Evolutionary conservation across 2,888 invertebrate species (phyloP), one percentile per base, ranked within the genome.

Genomic region (Baccha elongata): DNA sequence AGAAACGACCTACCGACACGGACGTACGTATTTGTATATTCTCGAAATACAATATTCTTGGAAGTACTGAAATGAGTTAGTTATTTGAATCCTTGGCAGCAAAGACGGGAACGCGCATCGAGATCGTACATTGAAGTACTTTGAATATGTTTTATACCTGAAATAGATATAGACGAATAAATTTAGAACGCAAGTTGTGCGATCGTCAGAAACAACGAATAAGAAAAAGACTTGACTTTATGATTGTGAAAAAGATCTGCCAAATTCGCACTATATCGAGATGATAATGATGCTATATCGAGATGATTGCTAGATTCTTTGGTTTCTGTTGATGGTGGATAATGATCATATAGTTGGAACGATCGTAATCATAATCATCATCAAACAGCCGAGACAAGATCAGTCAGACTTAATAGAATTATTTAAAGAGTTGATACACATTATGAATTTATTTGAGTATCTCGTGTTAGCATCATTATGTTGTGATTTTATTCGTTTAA

Each of bases 21-120:
- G 29, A 32, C 32, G 17, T 11, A 23, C 23, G 35, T 19, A 40
- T 19, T 15, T 37, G 37, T 29, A 17, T 32, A 23, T 67, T 64
- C 65, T 83, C 78, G 67, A 78, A 78, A 83, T 68, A 78, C 68
- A 81, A 73, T 83, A 83, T 83, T 83, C 83, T 72, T 73, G 73
- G 78, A 78, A 83, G 74, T 37, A 55, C 68, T 55, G 46, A 50
- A 62, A 74, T 69, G 75, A 80, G 68, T 62, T 71, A 46, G 71
- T 62, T 62, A 71, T 48, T 42, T 40, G 78, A 83, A 73, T 78
- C 53, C 11, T 52, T 42, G 40, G 46, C 52, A 60, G 44, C 58
- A 23, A 37, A 32, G 37, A 64, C 40, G 44, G 42, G 26, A 67
- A 44, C 67, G 58, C 79, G 74, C n/a, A n/a, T 62, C 67, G 37